Evolutionary conservation across 2,797 vertebrate genomes (phyloP), one percentile per base, ranked within the genome.

Genomic region (Helostoma temminkii): DNA sequence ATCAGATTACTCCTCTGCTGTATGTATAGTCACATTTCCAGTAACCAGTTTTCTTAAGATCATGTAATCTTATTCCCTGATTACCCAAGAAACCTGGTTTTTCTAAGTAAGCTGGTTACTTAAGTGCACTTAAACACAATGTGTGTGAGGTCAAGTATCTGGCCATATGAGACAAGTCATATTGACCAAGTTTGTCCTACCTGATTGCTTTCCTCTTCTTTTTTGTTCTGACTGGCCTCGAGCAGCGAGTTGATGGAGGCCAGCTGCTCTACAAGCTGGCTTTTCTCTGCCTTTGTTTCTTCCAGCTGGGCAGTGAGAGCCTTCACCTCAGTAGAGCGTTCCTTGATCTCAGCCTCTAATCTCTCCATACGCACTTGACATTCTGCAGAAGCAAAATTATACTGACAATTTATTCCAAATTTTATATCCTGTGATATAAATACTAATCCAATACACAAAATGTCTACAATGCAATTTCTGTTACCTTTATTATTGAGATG

Each of bases 201-300:
- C 87, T 87, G 71, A 36, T 22, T 60, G 48, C 76, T 83, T 26
- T 83, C 83, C 62, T 92, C 91, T 58, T 93, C 91, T 5, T 93
- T 91, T 47, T 72, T 93, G 70, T 69, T 93, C 79, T 94, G 94
- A 83, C 91, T 94, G 2, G 95, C 95, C 81, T 97, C 96, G 74
- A 98, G 86, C 71, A 98, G 93, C 10, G 94, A 80, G 86, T 95
- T 96, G 0, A 96, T 94, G 69, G 95, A 94, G 32, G 81, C 85
- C 80, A 97, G 93, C 81, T 93, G 95, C 82, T 97, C 94, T 1
- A 84, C 81, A 10, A 98, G 94, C 73, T 93, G 94, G 0, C 66
- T 63, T 46, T 96, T 98, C 89, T 97, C 96, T 0, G 10, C 78
- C 56, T 88, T 88, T 5, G 91, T 89, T 75, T 94, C 94, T 47